Evolutionary conservation across 2,888 invertebrate genomes (phyloP).

Genomic region (Salpingus planirostris): DNA sequence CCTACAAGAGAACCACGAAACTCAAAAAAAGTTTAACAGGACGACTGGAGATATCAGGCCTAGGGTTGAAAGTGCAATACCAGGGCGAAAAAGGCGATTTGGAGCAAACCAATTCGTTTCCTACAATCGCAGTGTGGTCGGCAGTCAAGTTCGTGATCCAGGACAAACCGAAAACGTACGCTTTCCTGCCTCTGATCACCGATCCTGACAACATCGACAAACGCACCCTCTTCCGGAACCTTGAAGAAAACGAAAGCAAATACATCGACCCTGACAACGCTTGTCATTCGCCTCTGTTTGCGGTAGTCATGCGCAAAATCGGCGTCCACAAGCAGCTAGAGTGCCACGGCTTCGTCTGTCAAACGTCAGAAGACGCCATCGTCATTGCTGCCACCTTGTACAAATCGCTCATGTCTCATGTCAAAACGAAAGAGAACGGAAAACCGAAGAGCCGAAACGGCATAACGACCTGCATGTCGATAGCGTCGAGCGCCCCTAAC

Average conservation of each 20-base stretch:
- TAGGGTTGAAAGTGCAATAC: constrained; percentile 65
- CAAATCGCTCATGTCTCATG: constrained; percentile 76
- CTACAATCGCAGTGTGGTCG: constrained; percentile 89
- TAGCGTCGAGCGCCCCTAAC: constrained; percentile 52
- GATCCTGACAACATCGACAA: constrained; percentile 74
- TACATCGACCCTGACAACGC: constrained; percentile 47
- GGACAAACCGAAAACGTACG: constrained; percentile 52
- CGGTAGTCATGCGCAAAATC: constrained; percentile 79
- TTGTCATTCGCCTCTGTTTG: constrained; percentile 83
- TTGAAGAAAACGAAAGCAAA: constrained; percentile 48
- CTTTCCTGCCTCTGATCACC: constrained; percentile 76
- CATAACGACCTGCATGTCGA: constrained; percentile 66
- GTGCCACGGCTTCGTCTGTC: constrained; percentile 84
- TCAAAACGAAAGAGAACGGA: constrained; percentile 56
- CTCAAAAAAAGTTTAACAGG: constrained; percentile 45
- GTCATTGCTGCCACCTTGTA: constrained; percentile 87
- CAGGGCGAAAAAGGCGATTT: constrained; percentile 53
- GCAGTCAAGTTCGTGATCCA: constrained; percentile 78
- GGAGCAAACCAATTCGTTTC: constrained; percentile 70
- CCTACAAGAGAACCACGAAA: constrained; percentile 46
- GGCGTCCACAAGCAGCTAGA: constrained; percentile 72
- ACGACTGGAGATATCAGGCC: constrained; percentile 57
- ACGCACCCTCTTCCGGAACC: constrained; percentile 53
- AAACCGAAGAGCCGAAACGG: constrained; percentile 63
- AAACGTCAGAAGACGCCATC: constrained; percentile 82